Base-by-base conservation (phyloP, 2,888 invertebrate genomes). In the Aleiodes leptofemur region DNA sequence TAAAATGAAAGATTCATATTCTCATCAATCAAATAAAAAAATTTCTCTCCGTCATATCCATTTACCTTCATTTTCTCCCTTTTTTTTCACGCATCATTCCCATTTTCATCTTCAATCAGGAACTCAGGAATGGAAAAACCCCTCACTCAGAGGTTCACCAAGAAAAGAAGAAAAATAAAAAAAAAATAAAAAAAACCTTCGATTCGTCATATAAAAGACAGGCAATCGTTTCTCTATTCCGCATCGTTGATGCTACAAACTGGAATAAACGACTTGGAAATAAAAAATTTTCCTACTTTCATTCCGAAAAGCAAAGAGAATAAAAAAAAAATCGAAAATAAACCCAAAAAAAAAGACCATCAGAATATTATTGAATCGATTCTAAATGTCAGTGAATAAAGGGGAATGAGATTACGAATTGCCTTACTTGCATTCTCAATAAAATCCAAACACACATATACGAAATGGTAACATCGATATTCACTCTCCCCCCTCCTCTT, bases 41-140 rank as follows among this genome's bases (percentile, higher is more conserved):
- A 23, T 7, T 23, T 23, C 43, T 43, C 64, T 48, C 61, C 61
- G 34, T 64, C 64, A 64, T 48, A 48, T 64, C 43, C 64, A 48
- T 43, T 64, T 64, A 14, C 43, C 64, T 48, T 43, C 48, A 43
- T 48, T 64, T 29, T 14, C 64, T 43, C 53, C 13, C 55, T 8
- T 16, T 16, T 64, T 64, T 64, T 64, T 64, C 64, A 64, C 64
- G 64, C 64, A 64, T 64, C 64, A 64, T 64, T 64, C 64, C 64
- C 64, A 48, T 64, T 64, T 64, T 64, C 48, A 64, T 64, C 16
- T 48, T 64, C 64, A 64, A 64, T 64, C 34, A 34, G 34, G 6
- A 34, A 34, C 64, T 64, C 64, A 48, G 34, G 9, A 34, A 9
- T 43, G 64, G 43, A 64, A 64, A 64, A 64, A 64, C 38, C 48